Evolutionary conservation across 2,888 invertebrate species (phyloP), one percentile per base, ranked within the genome.

Genomic region (Perizoma affinitatum): DNA sequence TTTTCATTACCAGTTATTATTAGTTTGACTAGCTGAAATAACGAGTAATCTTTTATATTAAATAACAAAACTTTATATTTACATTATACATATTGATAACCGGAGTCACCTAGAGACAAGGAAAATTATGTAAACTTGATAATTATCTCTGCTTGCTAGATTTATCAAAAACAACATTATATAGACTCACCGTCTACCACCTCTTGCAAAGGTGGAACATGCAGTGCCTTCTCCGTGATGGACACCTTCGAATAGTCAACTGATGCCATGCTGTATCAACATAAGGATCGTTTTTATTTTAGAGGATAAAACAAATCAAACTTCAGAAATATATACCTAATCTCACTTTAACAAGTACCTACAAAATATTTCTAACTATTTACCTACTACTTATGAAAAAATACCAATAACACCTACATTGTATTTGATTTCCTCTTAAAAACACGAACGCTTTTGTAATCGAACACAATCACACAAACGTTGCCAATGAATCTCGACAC

Each of bases 131-230:
- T 34, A 5, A 46, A 48, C 38, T 5, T 38, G 38, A 38, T 6
- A 5, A 7, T 6, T 38, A 38, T 38, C 38, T 6, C 38, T 38
- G 6, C 7, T 7, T 38, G 38, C 38, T 38, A 6, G 5, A 6
- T 8, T 40, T 11, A 4, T 46, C 22, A 22, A 22, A 22, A 22
- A 22, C 22, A 22, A 22, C 22, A 22, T 22, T 22, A 2, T 22
- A 22, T 22, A 22, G 22, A 54, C 80, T 87, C 83, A 95, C 95
- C 95, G 73, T 93, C 84, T 53, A 93, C 94, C n/a, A 96, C 80
- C 82, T 96, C 96, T 43, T 94, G 88, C 42, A 96, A 82, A 0
- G 94, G 81, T 9, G 96, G 96, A 58, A 89, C 88, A 79, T 92
- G 82, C 36, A 95, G 85, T n/a, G 90, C 71, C 79, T 94, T 94